Base-by-base conservation (phyloP, 2,113 vertebrate species). In the Anser brachyrhynchus region DNA sequence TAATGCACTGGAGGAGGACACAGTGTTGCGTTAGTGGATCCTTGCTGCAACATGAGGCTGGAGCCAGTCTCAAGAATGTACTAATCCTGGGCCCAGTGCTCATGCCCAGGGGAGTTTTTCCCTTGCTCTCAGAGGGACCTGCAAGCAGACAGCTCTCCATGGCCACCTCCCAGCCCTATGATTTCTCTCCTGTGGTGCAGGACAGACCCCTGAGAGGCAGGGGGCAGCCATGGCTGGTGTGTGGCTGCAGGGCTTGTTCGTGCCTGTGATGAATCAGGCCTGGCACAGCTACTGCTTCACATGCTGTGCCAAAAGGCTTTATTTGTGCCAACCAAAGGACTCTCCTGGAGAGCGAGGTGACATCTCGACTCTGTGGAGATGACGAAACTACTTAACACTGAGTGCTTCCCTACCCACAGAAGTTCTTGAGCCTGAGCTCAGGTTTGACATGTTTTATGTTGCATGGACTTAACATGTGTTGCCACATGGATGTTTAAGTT, bases 171-270 rank as follows among this genome's bases (percentile, higher is more conserved):
- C 20, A 16, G 19, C 52, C 33, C 10, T 3, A 3, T 1, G 15
- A n/a, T 52, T 78, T 57, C n/a, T 44, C 35, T 1, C 0, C 6
- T 57, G 3, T 15, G 61, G 41, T 39, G 65, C 52, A 44, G 72
- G 16, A 31, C 35, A 5, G 79, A 64, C 46, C 10, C 29, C 26
- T 35, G 55, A 54, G 14, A 76, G 44, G 58, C 79, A 44, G 62
- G 0, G 4, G 0, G 23, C n/a, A 1, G 3, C 0, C 0, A 3
- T 1, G 15, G 19, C 25, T 11, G n/a, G 3, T 3, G 4, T 25
- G 13, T 0, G 3, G 3, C 17, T 10, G 54, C 41, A 31, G n/a
- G 8, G 29, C 18, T 54, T 58, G 55, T 19, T 58, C 10, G 4
- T 33, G 31, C 18, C 31, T 19, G 55, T 58, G 55, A 31, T 31